A percentile compares a stretch with the other conserved stretches of the same genome.
phyloP scores from a whole-genome alignment of 2,113 vertebrate genomes.

The Seriola quinqueradiata region DNA sequence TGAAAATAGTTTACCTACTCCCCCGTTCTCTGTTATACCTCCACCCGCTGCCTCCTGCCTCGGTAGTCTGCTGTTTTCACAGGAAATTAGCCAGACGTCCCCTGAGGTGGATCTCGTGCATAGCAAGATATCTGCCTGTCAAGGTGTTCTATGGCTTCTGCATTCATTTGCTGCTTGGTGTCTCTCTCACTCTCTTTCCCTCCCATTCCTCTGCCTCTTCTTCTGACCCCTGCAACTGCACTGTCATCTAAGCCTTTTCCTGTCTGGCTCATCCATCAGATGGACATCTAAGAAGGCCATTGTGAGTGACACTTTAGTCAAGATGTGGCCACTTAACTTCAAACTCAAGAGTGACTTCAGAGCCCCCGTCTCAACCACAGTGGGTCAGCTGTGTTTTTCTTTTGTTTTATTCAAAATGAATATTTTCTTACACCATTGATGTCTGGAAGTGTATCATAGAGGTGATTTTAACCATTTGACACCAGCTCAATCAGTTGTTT shows the following conservation, averaged over 20 bases:
- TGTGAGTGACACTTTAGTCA: constrained; percentile 37
- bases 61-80: constrained; percentile 78
- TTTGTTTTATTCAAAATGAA: not conserved
- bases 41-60: constrained; percentile 66
- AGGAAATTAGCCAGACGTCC: constrained; percentile 81
- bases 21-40: constrained; percentile 55
- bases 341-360: constrained; percentile 25
- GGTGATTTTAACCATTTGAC: constrained; percentile 4
- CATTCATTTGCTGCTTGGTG: constrained; percentile 63
- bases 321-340: constrained; percentile 30
- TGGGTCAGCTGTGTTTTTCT: not conserved
- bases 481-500: not conserved
- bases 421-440: not conserved
- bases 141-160: constrained; percentile 68
- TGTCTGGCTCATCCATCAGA: constrained; percentile 46
- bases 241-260: constrained; percentile 44
- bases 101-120: constrained; percentile 72
- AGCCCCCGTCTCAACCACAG: not conserved
- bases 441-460: not conserved
- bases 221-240: constrained; percentile 55
- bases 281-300: constrained; percentile 42
- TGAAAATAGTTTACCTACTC: constrained; percentile 70
- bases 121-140: constrained; percentile 79
- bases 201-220: constrained; percentile 19
- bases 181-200: constrained; percentile 27